A percentile compares a stretch with the other conserved stretches of the same genome.
phyloP scores from a whole-genome alignment of 23 tunicate genomes.

The Phallusia fumigata region DNA sequence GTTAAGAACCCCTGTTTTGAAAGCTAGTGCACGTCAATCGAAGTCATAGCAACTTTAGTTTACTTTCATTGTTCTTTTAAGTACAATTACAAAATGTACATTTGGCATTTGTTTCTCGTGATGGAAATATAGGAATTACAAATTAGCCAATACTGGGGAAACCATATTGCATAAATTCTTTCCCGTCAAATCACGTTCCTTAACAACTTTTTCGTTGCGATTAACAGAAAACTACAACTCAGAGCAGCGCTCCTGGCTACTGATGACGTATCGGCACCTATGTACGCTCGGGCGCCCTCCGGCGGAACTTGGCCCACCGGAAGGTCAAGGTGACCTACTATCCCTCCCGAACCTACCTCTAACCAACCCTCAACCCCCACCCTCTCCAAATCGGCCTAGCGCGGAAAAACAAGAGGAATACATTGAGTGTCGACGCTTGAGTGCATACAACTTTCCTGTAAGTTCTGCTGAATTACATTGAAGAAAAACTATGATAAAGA shows the following conservation, averaged over 20 bases:
- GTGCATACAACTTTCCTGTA: constrained; percentile 83
- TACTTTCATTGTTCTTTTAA: too few relatives aligned
- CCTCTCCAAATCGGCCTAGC: constrained; percentile 13
- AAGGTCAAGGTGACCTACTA: constrained; percentile 24
- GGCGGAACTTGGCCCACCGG: constrained; percentile 5
- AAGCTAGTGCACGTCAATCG: too few relatives aligned
- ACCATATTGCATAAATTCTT: too few relatives aligned
- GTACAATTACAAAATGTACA: too few relatives aligned
- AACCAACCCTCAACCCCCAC: not conserved
- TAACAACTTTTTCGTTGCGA: not conserved
- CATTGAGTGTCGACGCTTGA: constrained; percentile 49
- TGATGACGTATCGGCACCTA: constrained; percentile 47
- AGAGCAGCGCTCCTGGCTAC: constrained; percentile 58
- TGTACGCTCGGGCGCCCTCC: constrained; percentile 60
- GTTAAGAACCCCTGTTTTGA: too few relatives aligned
- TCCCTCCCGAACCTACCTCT: not conserved
- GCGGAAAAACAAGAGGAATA: constrained; percentile 38
- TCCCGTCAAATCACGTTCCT: too few relatives aligned
- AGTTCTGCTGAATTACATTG: too few relatives aligned
- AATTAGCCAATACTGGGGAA: too few relatives aligned
- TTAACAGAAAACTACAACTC: constrained; percentile 46
- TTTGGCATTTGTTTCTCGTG: too few relatives aligned
- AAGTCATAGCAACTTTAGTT: too few relatives aligned
- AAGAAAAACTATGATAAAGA: too few relatives aligned
- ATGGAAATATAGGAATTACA: too few relatives aligned